These are phyloP conservation scores for Rhinopithecus roxellana DNA, from an alignment of 2,113 vertebrate species.

Conservation along the genomic window DNA sequence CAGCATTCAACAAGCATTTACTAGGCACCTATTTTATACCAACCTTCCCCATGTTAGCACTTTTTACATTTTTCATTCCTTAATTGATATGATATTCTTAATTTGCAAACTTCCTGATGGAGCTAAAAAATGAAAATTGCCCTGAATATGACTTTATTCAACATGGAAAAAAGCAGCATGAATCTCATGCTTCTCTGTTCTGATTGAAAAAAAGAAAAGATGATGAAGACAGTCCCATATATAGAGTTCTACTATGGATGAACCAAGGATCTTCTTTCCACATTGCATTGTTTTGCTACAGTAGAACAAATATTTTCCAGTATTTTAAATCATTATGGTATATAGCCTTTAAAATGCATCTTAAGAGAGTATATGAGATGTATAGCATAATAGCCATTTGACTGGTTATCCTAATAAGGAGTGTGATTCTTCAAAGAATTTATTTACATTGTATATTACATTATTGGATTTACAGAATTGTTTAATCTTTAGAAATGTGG, in stretches of 20 bases:
- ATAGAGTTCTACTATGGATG: not conserved
- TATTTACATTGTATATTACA: not conserved
- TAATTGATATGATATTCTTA: not conserved
- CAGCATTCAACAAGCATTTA: not conserved
- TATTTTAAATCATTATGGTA: not conserved
- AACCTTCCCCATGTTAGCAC: not conserved
- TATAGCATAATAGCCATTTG: not conserved
- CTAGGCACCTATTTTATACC: not conserved
- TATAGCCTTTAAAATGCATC: not conserved
- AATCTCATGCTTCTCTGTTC: not conserved
- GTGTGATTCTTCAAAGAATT: not conserved
- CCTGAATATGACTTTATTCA: not conserved
- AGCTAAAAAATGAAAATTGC: not conserved
- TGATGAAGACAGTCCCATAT: not conserved
- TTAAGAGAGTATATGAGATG: not conserved
- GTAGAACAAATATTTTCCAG: not conserved
- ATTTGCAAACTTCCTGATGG: not conserved
- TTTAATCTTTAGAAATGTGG: slow-evolving; percentile 19
- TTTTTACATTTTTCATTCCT: not conserved
- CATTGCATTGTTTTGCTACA: not conserved
- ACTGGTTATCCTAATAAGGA: not conserved
- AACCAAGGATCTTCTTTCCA: not conserved
- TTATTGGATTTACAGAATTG: not conserved
- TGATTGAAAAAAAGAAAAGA: not conserved
- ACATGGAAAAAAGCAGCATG: not conserved